Percentiles rank a stretch among this genome's conserved stretches.
Conservation (phyloP, 1,140 invertebrate species). For the Tetragonula clypearis region DNA sequence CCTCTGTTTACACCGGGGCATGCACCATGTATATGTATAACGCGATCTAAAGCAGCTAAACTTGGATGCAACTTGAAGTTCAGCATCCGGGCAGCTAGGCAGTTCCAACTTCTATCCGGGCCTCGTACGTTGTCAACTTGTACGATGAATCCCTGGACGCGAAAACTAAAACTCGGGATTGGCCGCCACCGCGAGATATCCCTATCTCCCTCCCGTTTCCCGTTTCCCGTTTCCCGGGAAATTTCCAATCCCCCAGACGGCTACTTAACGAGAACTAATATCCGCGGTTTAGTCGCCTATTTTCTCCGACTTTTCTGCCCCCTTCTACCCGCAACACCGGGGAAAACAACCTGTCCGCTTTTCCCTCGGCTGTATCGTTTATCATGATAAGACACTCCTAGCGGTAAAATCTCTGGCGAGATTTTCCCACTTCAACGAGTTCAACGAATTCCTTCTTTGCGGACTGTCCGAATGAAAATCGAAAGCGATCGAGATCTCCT, state of each 20-base stretch:
- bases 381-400: not conserved
- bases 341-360: not conserved
- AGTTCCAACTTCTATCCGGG: slow-evolving; percentile 42
- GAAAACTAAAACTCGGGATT: slow-evolving; percentile 39
- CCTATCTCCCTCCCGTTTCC: not conserved
- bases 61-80: slow-evolving; percentile 56
- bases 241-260: slow-evolving; percentile 2
- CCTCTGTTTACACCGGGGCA: slow-evolving; percentile 26
- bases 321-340: too few species aligned
- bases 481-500: too few species aligned
- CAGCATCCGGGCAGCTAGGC: not conserved
- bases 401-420: too few species aligned
- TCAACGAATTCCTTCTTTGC: too few species aligned
- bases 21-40: slow-evolving; percentile 35
- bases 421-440: not conserved
- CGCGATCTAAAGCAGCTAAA: slow-evolving; percentile 39
- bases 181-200: not conserved
- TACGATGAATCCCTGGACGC: slow-evolving; percentile 21
- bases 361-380: not conserved
- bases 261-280: slow-evolving; percentile 32
- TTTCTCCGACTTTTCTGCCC: not conserved
- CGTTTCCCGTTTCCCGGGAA: slow-evolving; percentile 6
- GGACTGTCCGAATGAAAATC: too few species aligned
- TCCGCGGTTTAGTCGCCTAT: not conserved
- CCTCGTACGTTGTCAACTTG: slow-evolving; percentile 30